Conservation (phyloP, 2,888 invertebrate genomes). For the Catotricha subobsoleta region DNA sequence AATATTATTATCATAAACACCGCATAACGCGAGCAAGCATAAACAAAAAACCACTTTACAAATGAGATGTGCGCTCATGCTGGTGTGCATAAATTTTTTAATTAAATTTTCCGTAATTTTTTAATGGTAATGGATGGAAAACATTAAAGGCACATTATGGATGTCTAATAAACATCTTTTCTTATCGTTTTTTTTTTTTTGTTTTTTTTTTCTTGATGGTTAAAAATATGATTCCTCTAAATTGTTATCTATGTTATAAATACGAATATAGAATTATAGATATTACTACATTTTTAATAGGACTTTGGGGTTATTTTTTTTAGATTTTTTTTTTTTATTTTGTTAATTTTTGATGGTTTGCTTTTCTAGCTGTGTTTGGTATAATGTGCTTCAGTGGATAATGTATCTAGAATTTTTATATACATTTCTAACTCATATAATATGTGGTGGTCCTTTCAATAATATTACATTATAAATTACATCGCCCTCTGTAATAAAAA, state of each 20-base stretch:
- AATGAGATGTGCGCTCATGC: neutral
- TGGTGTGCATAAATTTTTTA: constrained; percentile 7
- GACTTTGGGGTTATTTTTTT: constrained; percentile 4
- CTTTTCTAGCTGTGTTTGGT: neutral
- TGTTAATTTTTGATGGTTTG: neutral
- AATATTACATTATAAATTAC: constrained; percentile 4
- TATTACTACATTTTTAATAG: constrained; percentile 1
- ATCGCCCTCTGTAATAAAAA: neutral
- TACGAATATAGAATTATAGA: too few species aligned
- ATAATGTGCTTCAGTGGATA: neutral
- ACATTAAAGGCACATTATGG: constrained; percentile 8
- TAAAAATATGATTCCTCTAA: too few species aligned
- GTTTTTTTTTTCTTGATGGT: neutral
- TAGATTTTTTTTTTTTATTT: neutral
- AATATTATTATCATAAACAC: constrained; percentile 6
- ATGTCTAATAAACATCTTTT: constrained; percentile 6
- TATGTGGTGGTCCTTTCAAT: constrained; percentile 1
- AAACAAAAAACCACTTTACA: neutral
- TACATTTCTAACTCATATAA: neutral
- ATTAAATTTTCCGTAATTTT: constrained; percentile 8
- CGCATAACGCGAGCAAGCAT: neutral
- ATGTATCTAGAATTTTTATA: too few species aligned
- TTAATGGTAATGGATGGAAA: constrained; percentile 9
- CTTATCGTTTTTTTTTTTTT: constrained; percentile 3
- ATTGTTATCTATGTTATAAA: too few species aligned